phyloP scores from a whole-genome alignment of 2,888 invertebrate species.

The Melikaiella ostensackeni region DNA sequence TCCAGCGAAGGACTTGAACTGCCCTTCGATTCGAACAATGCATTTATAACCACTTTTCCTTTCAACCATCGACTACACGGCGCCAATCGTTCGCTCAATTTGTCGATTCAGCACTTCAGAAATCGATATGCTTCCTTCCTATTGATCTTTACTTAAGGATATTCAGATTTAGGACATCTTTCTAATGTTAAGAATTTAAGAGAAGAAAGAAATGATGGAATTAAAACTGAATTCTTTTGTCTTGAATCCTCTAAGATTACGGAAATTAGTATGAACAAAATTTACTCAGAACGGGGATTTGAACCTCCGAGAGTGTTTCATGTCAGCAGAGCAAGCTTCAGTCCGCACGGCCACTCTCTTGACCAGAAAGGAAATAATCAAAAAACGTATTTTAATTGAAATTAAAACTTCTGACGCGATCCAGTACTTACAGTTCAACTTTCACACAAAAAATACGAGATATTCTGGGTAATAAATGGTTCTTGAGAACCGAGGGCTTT shows the following conservation, averaged over 20 bases:
- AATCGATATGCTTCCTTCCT: background rate
- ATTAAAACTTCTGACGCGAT: background rate
- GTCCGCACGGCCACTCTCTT: no score
- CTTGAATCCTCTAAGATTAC: no score
- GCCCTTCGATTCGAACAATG: conserved; percentile 36
- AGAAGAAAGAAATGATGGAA: no score
- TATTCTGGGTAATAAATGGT: background rate
- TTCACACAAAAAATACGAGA: background rate
- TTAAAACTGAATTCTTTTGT: no score
- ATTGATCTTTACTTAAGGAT: background rate
- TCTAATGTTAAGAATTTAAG: no score
- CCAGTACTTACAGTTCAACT: background rate
- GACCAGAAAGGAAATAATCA: background rate
- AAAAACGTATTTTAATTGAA: background rate
- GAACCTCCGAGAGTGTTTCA: no score
- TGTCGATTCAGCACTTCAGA: conserved; percentile 15
- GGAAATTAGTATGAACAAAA: no score
- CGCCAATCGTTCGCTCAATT: conserved; percentile 25
- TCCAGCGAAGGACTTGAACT: conserved; percentile 38
- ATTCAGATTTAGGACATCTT: no score
- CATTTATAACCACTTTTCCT: conserved; percentile 22
- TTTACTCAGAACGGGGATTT: no score
- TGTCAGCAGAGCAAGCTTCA: no score
- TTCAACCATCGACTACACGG: background rate
- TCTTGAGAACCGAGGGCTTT: background rate